Conservation (phyloP, 2,888 invertebrate species). For the Erannis defoliaria region DNA sequence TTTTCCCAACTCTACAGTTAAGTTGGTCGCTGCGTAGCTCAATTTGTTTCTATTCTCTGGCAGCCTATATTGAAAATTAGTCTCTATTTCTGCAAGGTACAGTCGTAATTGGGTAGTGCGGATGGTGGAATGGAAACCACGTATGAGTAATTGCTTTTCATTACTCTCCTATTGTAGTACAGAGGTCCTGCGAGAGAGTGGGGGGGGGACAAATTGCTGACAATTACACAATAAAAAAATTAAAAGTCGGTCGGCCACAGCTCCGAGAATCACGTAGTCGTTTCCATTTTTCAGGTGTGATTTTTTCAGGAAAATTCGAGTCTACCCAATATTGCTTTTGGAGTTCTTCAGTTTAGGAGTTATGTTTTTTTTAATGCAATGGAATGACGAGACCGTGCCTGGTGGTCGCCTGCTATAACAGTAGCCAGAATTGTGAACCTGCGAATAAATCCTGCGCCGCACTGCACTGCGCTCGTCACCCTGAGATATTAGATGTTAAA, state of each 20-base stretch:
- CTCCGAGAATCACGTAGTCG: constrained; percentile 24
- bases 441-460: too few species aligned
- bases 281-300: neutral
- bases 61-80: constrained; percentile 44
- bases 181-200: constrained; percentile 52
- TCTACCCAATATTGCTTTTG: too few species aligned
- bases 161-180: constrained; percentile 79
- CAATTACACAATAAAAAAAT: constrained; percentile 84
- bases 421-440: too few species aligned
- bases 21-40: constrained; percentile 52
- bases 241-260: constrained; percentile 63
- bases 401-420: too few species aligned
- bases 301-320: neutral
- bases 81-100: constrained; percentile 48
- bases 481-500: too few species aligned
- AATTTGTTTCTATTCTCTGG: constrained; percentile 81
- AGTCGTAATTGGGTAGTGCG: constrained; percentile 49
- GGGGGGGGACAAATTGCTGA: constrained; percentile 71
- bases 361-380: too few species aligned
- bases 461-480: too few species aligned
- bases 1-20: neutral
- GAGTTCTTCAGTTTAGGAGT: too few species aligned
- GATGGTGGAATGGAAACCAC: constrained; percentile 71
- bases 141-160: constrained; percentile 86
- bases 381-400: too few species aligned